phyloP scores from a whole-genome alignment of 2,113 vertebrate species.

The Ailuropoda melanoleuca region DNA sequence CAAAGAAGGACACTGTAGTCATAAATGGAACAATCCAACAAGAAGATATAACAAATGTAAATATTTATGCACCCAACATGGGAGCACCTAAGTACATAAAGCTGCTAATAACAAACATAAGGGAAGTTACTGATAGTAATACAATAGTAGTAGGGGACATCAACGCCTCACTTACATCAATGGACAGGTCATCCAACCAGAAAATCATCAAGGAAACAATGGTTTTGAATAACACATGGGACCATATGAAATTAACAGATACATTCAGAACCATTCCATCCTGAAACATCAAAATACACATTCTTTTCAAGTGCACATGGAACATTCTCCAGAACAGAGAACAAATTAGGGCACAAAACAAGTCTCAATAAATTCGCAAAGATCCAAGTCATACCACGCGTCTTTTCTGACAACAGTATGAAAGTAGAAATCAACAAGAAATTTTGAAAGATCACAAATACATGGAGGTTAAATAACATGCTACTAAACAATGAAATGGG shows the following conservation, averaged over 20 bases:
- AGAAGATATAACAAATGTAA: not conserved
- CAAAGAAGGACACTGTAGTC: not conserved
- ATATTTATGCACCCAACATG: not conserved
- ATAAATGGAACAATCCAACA: not conserved
- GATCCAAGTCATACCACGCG: not conserved
- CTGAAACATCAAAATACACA: not conserved
- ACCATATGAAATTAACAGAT: not conserved
- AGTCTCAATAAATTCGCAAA: not conserved
- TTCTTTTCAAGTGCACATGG: not conserved
- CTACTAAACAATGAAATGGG: not conserved
- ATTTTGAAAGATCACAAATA: not conserved
- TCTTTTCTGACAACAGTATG: not conserved
- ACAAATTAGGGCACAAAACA: not conserved
- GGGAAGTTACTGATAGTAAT: not conserved
- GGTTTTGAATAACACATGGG: not conserved
- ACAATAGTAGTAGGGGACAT: not conserved
- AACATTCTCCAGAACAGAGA: not conserved
- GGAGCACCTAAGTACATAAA: not conserved
- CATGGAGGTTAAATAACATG: too few species aligned
- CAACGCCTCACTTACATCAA: not conserved
- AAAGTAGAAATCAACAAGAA: not conserved
- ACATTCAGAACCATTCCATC: not conserved
- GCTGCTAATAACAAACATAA: not conserved
- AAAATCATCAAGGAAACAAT: not conserved
- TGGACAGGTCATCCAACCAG: not conserved